Percentiles rank a stretch among this genome's conserved stretches.
These are phyloP conservation scores for Stegodyphus dumicola DNA, from an alignment of 1,140 invertebrate species.

Conservation along the genomic window DNA sequence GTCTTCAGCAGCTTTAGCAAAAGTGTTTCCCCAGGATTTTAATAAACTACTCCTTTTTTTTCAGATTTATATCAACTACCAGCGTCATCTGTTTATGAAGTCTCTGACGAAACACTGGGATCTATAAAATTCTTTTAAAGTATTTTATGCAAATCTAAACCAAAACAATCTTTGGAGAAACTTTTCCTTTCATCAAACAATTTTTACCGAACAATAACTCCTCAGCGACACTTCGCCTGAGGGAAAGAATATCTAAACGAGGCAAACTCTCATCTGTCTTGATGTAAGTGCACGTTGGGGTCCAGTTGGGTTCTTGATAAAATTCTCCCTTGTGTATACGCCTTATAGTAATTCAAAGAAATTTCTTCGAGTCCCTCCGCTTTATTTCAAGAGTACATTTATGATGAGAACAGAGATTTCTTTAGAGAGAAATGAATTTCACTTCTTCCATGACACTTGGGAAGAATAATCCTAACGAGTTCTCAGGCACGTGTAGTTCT, in stretches of 20 bases:
- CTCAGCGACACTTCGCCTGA: neutral
- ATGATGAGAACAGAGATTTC: neutral
- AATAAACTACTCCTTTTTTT: no score
- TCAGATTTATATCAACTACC: no score
- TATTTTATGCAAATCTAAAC: neutral
- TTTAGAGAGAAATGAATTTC: neutral
- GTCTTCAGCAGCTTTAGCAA: no score
- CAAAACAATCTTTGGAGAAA: neutral
- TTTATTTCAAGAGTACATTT: slow-evolving; percentile 3
- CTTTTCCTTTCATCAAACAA: neutral
- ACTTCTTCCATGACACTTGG: neutral
- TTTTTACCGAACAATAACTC: neutral
- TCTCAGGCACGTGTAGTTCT: neutral
- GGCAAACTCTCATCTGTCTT: slow-evolving; percentile 4
- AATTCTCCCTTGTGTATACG: no score
- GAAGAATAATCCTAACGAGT: neutral
- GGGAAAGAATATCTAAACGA: slow-evolving; percentile 13
- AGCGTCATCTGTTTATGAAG: neutral
- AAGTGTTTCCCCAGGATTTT: no score
- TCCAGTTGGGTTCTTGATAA: no score
- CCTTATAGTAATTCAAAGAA: no score
- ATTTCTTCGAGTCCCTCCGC: no score
- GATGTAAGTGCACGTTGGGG: slow-evolving; percentile 7
- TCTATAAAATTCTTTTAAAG: neutral
- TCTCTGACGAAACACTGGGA: neutral